These are phyloP conservation scores for Andinoacara biseriatus DNA, from an alignment of 2,113 vertebrate species.

Conservation along the genomic window DNA sequence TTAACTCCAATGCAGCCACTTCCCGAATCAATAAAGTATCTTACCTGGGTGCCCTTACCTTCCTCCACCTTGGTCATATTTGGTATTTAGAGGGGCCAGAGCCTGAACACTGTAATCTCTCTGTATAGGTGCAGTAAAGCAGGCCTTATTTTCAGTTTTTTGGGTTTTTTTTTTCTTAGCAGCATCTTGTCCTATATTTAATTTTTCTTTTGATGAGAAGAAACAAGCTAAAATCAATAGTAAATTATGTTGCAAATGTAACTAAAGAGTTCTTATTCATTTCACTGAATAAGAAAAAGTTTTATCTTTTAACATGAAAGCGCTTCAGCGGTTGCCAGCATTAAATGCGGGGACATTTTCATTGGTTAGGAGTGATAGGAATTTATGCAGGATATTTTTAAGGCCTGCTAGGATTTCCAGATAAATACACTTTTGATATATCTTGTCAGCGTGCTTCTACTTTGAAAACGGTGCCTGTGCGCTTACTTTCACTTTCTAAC, in stretches of 20 bases:
- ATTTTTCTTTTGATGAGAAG: not conserved
- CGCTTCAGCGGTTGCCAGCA: not conserved
- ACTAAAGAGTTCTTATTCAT: too few species aligned
- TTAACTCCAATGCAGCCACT: conserved; percentile 61
- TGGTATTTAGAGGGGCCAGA: conserved; percentile 10
- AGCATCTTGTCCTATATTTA: not conserved
- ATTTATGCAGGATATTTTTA: not conserved
- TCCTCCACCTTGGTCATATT: conserved; percentile 18
- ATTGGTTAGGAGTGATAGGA: not conserved
- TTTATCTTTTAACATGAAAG: not conserved
- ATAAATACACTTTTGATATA: not conserved
- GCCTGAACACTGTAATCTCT: conserved; percentile 1
- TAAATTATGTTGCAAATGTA: not conserved
- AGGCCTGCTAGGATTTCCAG: not conserved
- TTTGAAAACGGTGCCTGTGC: not conserved
- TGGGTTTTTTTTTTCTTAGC: not conserved
- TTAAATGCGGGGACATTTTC: not conserved
- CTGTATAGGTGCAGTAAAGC: not conserved
- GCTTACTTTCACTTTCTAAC: conserved; percentile 5
- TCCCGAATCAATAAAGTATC: conserved; percentile 67
- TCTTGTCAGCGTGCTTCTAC: not conserved
- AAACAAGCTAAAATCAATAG: not conserved
- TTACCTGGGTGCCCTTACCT: conserved; percentile 44
- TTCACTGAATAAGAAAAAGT: not conserved
- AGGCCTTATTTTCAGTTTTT: not conserved